Percentiles rank a stretch among this genome's conserved stretches.
These are phyloP conservation scores for Myrmophylax atrothorax DNA, from an alignment of 2,113 vertebrate genomes.

Conservation along the genomic window DNA sequence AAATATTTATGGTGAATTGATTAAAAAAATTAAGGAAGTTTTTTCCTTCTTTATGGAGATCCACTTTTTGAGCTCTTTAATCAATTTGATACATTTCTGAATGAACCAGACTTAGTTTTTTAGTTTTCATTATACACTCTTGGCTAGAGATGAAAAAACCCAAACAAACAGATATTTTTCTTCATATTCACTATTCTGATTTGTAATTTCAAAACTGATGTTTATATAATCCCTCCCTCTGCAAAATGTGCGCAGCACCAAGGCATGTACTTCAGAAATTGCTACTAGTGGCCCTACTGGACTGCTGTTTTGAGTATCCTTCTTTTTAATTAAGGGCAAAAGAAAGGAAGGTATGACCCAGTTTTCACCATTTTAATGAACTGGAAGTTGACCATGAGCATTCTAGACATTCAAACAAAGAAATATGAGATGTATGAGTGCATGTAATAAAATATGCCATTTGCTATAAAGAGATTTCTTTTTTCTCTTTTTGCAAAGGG, in stretches of 20 bases:
- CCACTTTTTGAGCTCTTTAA: not conserved
- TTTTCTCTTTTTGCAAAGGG: not conserved
- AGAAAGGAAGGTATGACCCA: not conserved
- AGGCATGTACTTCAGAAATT: not conserved
- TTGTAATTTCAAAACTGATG: not conserved
- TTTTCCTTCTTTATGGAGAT: not conserved
- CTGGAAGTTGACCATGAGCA: not conserved
- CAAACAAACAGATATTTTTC: not conserved
- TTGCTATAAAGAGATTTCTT: not conserved
- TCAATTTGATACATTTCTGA: not conserved
- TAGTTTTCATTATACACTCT: not conserved
- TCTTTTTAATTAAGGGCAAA: not conserved
- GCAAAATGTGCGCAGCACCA: not conserved
- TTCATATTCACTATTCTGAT: not conserved
- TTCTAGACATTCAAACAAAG: not conserved
- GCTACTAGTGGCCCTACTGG: not conserved
- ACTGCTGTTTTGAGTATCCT: not conserved
- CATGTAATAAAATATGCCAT: not conserved
- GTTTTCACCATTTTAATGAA: not conserved
- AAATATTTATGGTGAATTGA: slow-evolving; percentile 4
- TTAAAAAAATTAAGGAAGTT: fast-evolving
- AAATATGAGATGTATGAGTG: not conserved
- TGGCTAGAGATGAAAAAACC: not conserved
- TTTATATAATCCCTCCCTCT: not conserved
- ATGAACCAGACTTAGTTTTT: not conserved